Base-by-base conservation (phyloP, 2,888 invertebrate species). In the Shargacucullia verbasci region DNA sequence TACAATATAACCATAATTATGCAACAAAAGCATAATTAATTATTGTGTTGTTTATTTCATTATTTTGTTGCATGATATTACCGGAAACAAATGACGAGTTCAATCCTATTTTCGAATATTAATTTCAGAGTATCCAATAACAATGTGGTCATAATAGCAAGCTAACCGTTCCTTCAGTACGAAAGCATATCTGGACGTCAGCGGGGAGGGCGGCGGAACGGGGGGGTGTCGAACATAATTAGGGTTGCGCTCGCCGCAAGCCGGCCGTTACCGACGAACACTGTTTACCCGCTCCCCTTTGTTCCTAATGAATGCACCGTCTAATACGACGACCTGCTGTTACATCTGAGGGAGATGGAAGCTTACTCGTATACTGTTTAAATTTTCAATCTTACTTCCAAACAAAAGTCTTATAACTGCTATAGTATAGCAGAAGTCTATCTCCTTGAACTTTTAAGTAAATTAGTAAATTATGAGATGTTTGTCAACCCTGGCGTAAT, bases 211-310 rank as follows among this genome's bases (percentile, higher is more conserved):
- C 6, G 0, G 39, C 12, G 40, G 2, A 13, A 20, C 27, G 12
- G 11, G 20, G 35, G 11, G 8, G 25, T 27, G 37, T 60, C 33
- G 41, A 61, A 60, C 61, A 60, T 49, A 60, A 59, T 37, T 38
- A 60, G 60, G 41, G 27, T 10, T 14, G 34, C 40, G 35, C 39
- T 31, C 29, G 33, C 54, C 46, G 37, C 62, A 33, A 46, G 40
- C 62, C 39, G 37, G 13, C 31, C 52, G 33, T 34, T 38, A 33
- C 41, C 43, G 37, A 38, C 55, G 43, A 60, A 20, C 46, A 20
- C 27, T 53, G 63, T 61, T 46, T 34, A 47, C 41, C 37, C 13
- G 63, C 44, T 31, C 37, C 40, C 40, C 41, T 63, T 63, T 63
- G 46, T 43, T 62, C 25, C 29, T 62, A 46, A 47, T 43, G 39